phyloP scores from a whole-genome alignment of 1,140 invertebrate species.

The Aporrectodea caliginosa region DNA sequence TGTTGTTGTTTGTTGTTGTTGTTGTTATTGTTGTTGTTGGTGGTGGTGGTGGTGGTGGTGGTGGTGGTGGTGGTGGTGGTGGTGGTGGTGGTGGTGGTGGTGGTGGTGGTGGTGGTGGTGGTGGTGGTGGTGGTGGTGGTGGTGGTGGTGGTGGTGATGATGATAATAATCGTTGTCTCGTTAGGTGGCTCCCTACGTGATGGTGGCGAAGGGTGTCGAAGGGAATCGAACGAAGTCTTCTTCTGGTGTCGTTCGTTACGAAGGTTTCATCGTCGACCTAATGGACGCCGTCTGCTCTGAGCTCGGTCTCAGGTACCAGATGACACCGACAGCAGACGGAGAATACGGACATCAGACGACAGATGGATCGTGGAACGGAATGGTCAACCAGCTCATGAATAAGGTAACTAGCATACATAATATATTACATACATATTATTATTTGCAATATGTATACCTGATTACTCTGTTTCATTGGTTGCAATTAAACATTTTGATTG shows the following conservation, averaged over 20 bases:
- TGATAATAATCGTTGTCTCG: not conserved
- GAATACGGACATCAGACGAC: constrained; percentile 25
- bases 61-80: constrained; percentile 1
- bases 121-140: constrained; percentile 1
- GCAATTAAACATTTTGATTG: no score
- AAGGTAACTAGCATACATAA: no score
- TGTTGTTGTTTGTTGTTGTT: no score
- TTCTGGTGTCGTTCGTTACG: constrained; percentile 1
- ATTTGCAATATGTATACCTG: no score
- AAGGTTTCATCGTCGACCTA: constrained; percentile 35
- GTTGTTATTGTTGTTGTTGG: no score
- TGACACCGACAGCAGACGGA: constrained; percentile 21
- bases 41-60: not conserved
- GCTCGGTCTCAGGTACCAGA: constrained; percentile 29
- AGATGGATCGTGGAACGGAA: constrained; percentile 34
- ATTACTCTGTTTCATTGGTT: no score
- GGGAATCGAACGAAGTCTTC: not conserved
- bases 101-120: constrained; percentile 1
- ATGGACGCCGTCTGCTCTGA: constrained; percentile 29
- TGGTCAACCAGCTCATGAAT: constrained; percentile 28
- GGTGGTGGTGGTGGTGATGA: not conserved
- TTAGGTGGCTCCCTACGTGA: constrained; percentile 22
- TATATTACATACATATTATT: no score
- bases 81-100: not conserved
- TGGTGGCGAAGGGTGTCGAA: not conserved